Evolutionary conservation across 2,113 vertebrate species (phyloP), one percentile per base, ranked within the genome.

Genomic region (Ammodytes marinus): DNA sequence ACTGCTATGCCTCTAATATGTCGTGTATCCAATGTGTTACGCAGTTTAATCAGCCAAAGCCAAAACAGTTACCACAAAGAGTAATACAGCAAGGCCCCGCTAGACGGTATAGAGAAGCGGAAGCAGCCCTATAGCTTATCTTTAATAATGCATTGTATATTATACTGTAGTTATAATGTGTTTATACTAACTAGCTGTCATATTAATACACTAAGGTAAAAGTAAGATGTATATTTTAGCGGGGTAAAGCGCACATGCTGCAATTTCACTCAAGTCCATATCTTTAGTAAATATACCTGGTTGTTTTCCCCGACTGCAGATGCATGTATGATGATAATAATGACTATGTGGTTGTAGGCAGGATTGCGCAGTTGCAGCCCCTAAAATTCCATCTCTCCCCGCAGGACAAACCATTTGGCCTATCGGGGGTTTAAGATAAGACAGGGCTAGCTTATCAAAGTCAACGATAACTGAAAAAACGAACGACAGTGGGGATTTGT

Each of bases 351-450:
- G 52, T 80, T 84, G 79, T 71, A 35, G 57, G 55, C 68, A 77
- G 73, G 80, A 88, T 74, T 73, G 55, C 68, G 74, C 70, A 77
- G 87, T 74, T 73, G 67, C 74, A 67, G 67, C 60, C 74, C 75
- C 79, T 45, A 82, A 87, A 88, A 89, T 90, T 87, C 78, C 80
- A 79, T 73, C 74, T 69, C 70, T 87, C 64, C 79, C 86, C 69
- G 72, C 80, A 87, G 89, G 89, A 89, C 77, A 71, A 88, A 86
- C 81, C 86, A 86, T 91, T 90, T 84, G 91, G 88, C 85, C 90
- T 90, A 80, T 89, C 67, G 67, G 82, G 85, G 89, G 79, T 89
- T 93, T 92, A 88, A 93, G 94, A 95, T 94, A 94, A 95, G 92
- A 89, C 83, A 17, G 79, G 83, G 85, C 82, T 77, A 88, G 92